Percentiles rank a stretch among this genome's conserved stretches.
Evolutionary conservation across 2,797 vertebrate genomes (phyloP).

Genomic region (Syncerus caffer): DNA sequence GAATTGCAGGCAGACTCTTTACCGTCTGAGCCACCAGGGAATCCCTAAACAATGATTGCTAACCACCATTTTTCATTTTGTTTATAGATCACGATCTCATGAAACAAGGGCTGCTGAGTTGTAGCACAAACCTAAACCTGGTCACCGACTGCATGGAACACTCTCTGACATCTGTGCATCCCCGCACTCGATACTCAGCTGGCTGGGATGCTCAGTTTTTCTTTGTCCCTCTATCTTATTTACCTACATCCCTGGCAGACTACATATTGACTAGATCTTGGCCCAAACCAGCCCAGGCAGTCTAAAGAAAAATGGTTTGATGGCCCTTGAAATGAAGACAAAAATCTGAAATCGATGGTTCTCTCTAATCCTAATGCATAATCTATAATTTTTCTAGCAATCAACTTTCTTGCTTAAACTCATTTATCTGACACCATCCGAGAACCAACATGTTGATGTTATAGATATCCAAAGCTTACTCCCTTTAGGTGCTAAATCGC

Average conservation of each 20-base stretch:
- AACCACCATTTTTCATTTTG: not conserved
- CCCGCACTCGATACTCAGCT: slow-evolving; percentile 68
- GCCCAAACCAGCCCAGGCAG: not conserved
- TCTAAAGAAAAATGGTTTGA: not conserved
- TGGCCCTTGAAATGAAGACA: not conserved
- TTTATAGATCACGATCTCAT: not conserved
- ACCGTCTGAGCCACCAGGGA: not conserved
- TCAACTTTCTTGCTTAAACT: not conserved
- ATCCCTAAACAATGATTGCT: not conserved
- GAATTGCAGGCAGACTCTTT: not conserved
- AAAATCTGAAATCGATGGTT: not conserved
- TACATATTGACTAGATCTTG: not conserved
- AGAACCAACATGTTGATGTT: not conserved
- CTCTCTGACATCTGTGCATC: slow-evolving; percentile 68
- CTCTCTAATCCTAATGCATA: not conserved
- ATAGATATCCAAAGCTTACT: not conserved
- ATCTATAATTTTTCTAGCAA: not conserved
- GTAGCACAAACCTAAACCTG: slow-evolving; percentile 15
- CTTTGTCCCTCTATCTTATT: slow-evolving; percentile 76
- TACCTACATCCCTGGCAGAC: slow-evolving; percentile 71
- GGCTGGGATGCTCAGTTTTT: slow-evolving; percentile 68
- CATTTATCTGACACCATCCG: not conserved
- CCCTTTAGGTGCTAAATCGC: not conserved
- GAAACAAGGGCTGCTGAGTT: rapidly evolving
- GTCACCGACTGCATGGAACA: slow-evolving; percentile 71